Base-by-base conservation (phyloP, 1,140 invertebrate species). In the Halictus rubicundus region DNA sequence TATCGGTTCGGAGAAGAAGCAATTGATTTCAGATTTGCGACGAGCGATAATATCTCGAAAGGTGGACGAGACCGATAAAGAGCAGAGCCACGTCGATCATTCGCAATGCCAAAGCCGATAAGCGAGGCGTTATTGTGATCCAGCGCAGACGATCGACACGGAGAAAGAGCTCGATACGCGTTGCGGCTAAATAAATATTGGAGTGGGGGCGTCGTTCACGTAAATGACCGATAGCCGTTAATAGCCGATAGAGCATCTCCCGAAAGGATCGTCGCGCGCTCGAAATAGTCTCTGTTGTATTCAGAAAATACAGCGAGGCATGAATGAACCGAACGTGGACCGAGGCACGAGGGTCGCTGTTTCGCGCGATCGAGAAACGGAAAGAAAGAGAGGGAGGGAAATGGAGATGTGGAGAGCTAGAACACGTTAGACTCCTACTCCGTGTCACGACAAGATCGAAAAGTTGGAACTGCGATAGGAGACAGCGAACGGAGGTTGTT, bases 161-260 rank as follows among this genome's bases (percentile, higher is more conserved):
- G 19, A 64, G 61, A 37, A 39, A 64, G 27, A 64, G 14, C 6
- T 6, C 16, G 5, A 9, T 6, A 2, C 12, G 0, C 19, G 61
- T 39, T 64, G 23, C 3, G 42, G 3, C 52, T 19, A 39, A 54
- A 60, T 23, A 49, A 42, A 61, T 46, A 27, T 25, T n/a, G 25
- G 21, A 57, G n/a, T 23, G 10, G 42, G 14, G 60, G 23, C 46
- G 66, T 6, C 66, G 49, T 52, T 68, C 25, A 54, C 23, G 66
- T 42, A 9, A 49, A 54, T 68, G 66, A 68, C 66, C 46, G 71
- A 61, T 74, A 65, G 25, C 63, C 23, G 46, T 76, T 68, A 68
- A 59, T 68, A 46, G 64, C 42, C 27, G 46, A 54, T 76, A 39
- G 10, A 42, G n/a, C 19, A 68, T 65, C 74, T 76, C 42, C 4